Evolutionary conservation across 2,797 vertebrate species (phyloP), one percentile per base, ranked within the genome.

Genomic region (Gymnothorax reevesii): DNA sequence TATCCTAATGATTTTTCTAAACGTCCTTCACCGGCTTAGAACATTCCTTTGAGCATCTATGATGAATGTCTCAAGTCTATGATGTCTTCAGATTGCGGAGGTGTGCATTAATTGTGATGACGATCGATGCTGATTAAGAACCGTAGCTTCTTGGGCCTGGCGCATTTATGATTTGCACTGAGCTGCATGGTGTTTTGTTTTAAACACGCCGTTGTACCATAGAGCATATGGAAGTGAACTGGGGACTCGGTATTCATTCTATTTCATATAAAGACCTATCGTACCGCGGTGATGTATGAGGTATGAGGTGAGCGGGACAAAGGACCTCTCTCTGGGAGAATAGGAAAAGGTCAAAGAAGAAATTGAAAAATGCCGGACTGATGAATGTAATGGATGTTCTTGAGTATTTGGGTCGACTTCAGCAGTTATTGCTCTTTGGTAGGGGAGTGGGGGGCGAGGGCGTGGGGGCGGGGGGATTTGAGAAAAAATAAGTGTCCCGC

Each of bases 341-440:
- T 59, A 75, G 82, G 80, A 77, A 86, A 84, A 90, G 88, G 88
- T 90, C 86, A 86, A 83, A 88, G 79, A 73, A 87, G 87, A 89
- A 89, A 90, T 87, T 82, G 85, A 77, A 84, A 86, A 86, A 86
- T 86, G 86, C 83, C 83, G 62, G 57, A 79, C 57, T 85, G 84
- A 87, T 89, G 83, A 84, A 60, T 89, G 75, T 84, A 90, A 89
- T 89, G 77, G 87, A 64, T 88, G 69, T 77, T 69, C 57, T 84
- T 87, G 57, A 54, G 57, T 84, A 83, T 79, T 86, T 85, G 57
- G 86, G 27, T 87, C 84, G 52, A 0, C 64, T 59, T 57, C 85
- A 84, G 83, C 83, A 79, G 71, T 86, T 88, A 86, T 86, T 86
- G 84, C 80, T 86, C 69, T 86, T 85, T 42, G 33, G 33, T 42